Conservation (phyloP, 2,888 invertebrate genomes). For the Pseudococcus jackbeardsleyi region DNA sequence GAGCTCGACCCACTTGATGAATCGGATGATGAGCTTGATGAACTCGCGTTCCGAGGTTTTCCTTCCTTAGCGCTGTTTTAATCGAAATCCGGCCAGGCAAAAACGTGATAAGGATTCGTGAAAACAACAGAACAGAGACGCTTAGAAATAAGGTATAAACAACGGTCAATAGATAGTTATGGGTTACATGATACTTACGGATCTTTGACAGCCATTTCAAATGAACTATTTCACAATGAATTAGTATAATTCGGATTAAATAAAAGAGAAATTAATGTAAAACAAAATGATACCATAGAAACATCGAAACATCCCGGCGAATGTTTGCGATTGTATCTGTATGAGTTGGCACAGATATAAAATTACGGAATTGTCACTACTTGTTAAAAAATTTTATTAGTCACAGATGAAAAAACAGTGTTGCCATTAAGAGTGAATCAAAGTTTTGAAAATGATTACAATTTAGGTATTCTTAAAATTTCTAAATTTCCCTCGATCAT, state of each 20-base stretch:
- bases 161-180: not conserved
- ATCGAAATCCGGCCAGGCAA: not conserved
- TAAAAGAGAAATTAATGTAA: not conserved
- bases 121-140: not conserved
- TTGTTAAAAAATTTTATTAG: not conserved
- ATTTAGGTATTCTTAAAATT: not conserved
- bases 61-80: not conserved
- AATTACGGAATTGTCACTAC: not conserved
- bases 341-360: not conserved
- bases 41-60: conserved; percentile 71
- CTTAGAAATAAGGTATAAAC: conserved; percentile 58
- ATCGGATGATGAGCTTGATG: conserved; percentile 64
- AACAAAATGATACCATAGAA: not conserved
- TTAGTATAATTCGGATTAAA: not conserved
- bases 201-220: conserved; percentile 60
- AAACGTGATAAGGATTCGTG: conserved; percentile 20
- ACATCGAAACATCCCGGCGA: conserved; percentile 40
- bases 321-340: not conserved
- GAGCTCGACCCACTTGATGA: conserved; percentile 72
- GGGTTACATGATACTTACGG: conserved; percentile 39
- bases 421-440: not conserved
- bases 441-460: not conserved
- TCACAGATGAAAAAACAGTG: not conserved
- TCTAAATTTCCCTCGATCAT: not conserved
- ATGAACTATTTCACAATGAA: not conserved